These are phyloP conservation scores for Empis livida DNA, from an alignment of 2,888 invertebrate species.

Conservation along the genomic window DNA sequence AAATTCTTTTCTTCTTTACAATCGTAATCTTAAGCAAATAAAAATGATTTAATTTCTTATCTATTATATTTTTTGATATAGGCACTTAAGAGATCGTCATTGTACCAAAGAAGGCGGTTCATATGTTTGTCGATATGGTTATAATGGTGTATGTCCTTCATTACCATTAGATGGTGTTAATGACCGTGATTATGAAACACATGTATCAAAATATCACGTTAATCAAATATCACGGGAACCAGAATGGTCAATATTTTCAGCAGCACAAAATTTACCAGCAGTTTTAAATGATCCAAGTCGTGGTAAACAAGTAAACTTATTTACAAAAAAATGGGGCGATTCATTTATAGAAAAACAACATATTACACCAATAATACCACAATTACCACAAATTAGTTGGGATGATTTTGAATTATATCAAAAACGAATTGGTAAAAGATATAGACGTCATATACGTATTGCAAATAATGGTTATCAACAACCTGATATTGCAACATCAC, in stretches of 20 bases:
- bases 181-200: slow-evolving; percentile 77
- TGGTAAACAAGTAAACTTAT: slow-evolving; percentile 83
- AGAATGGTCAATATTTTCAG: slow-evolving; percentile 55
- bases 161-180: slow-evolving; percentile 81
- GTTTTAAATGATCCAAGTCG: slow-evolving; percentile 90
- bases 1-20: slow-evolving; percentile 1
- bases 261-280: slow-evolving; percentile 88
- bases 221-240: slow-evolving; percentile 31
- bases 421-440: slow-evolving; percentile 57
- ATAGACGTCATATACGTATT: slow-evolving; percentile 47
- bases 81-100: slow-evolving; percentile 67
- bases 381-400: slow-evolving; percentile 69
- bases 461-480: slow-evolving; percentile 11
- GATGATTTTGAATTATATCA: slow-evolving; percentile 81
- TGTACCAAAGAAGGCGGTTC: slow-evolving; percentile 77
- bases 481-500: slow-evolving; percentile 12
- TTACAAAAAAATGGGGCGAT: slow-evolving; percentile 97
- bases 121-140: slow-evolving; percentile 76
- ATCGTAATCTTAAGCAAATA: neutral
- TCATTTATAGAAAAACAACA: slow-evolving; percentile 73
- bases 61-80: slow-evolving; percentile 29
- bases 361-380: slow-evolving; percentile 65
- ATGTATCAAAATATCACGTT: slow-evolving; percentile 57
- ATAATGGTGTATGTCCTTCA: slow-evolving; percentile 73
- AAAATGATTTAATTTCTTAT: neutral